A percentile compares a stretch with the other conserved stretches of the same genome.
Conservation (phyloP, 2,113 vertebrate species). For the Garra rufa region DNA sequence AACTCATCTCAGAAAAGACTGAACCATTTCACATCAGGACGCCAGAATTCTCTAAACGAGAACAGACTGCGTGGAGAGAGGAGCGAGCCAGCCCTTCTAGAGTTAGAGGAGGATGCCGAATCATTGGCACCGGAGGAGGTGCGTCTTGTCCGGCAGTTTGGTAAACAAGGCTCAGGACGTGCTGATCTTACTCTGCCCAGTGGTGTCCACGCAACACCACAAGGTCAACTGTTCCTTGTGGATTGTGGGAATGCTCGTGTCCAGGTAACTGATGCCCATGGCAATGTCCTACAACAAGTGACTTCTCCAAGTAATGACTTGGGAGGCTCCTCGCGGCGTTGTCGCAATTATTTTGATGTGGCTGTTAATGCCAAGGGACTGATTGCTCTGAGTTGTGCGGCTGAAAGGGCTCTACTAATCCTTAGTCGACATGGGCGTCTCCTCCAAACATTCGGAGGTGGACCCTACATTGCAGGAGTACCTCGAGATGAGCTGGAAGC, state of each 20-base stretch:
- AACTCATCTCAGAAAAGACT: conserved; percentile 56
- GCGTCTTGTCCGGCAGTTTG: conserved; percentile 74
- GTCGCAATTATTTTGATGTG: conserved; percentile 80
- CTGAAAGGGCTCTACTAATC: conserved; percentile 75
- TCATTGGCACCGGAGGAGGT: conserved; percentile 38
- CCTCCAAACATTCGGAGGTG: conserved; percentile 77
- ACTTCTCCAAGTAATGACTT: conserved; percentile 56
- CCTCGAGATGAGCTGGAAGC: conserved; percentile 75
- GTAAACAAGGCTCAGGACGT: conserved; percentile 79
- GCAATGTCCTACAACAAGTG: conserved; percentile 79
- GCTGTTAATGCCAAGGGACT: conserved; percentile 78
- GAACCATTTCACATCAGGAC: neutral
- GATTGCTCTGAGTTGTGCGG: conserved; percentile 77
- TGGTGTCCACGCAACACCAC: conserved; percentile 73
- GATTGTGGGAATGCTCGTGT: conserved; percentile 82
- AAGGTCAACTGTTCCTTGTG: conserved; percentile 78
- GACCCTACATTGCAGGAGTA: conserved; percentile 52
- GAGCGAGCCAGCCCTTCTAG: conserved; percentile 56
- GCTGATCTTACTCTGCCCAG: conserved; percentile 79
- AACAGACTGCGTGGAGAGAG: conserved; percentile 60
- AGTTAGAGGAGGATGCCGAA: conserved; percentile 66
- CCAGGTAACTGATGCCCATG: conserved; percentile 74
- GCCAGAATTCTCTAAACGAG: conserved; percentile 6
- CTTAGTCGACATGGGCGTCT: conserved; percentile 77
- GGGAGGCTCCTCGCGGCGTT: conserved; percentile 63